Conservation (phyloP, 2,113 vertebrate genomes). For the Choloepus hoffmanni region DNA sequence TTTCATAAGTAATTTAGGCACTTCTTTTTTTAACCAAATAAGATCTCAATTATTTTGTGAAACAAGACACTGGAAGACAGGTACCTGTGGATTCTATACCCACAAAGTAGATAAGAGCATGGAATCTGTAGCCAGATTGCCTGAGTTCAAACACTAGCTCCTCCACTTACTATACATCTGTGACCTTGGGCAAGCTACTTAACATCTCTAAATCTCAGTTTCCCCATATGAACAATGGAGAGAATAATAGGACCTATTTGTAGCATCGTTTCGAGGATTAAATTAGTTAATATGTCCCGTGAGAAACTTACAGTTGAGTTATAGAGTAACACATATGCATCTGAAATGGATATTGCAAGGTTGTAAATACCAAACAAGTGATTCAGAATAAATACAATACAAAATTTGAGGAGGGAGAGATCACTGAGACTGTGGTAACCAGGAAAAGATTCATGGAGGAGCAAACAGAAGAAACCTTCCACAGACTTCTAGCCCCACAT, state of each 20-base stretch:
- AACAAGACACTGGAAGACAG: not conserved
- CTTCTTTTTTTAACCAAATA: constrained; percentile 51
- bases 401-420: not conserved
- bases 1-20: constrained; percentile 14
- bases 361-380: not conserved
- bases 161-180: not conserved
- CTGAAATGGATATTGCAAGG: not conserved
- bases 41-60: constrained; percentile 16
- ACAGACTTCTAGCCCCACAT: not conserved
- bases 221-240: constrained; percentile 18
- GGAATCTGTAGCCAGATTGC: constrained; percentile 9
- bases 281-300: constrained; percentile 37
- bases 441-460: not conserved
- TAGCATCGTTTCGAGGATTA: constrained; percentile 11
- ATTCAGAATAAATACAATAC: not conserved
- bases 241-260: constrained; percentile 14
- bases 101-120: not conserved
- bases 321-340: not conserved
- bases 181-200: constrained; percentile 20
- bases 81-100: not conserved
- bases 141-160: constrained; percentile 3
- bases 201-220: constrained; percentile 1
- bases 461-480: not conserved
- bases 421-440: not conserved
- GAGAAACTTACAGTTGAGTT: constrained; percentile 35